phyloP scores from a whole-genome alignment of 2,888 invertebrate species.

The Lissonota sp. region DNA sequence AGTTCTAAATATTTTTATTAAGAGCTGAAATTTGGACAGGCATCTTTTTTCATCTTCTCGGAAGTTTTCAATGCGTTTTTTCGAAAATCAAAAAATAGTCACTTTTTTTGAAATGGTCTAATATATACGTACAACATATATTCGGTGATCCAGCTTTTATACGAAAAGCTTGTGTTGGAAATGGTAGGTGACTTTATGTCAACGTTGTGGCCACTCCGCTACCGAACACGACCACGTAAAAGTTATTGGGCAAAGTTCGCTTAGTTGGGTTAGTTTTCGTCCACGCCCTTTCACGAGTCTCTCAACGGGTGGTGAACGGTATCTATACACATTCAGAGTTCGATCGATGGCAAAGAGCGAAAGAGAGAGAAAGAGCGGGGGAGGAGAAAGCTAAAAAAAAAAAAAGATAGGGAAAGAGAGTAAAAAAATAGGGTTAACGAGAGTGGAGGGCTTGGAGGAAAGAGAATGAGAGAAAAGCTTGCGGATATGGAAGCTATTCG shows the following conservation, averaged over 20 bases:
- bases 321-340: constrained; percentile 27
- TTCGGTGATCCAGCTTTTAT: constrained; percentile 25
- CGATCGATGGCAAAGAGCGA: constrained; percentile 44
- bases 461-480: constrained; percentile 23
- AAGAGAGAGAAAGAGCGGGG: constrained; percentile 17
- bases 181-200: constrained; percentile 38
- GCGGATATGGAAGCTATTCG: not conserved
- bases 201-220: constrained; percentile 49
- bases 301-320: constrained; percentile 38
- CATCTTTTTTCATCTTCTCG: no score
- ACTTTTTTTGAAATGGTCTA: no score
- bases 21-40: no score
- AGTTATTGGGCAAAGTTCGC: constrained; percentile 60
- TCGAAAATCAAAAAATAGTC: no score
- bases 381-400: not conserved
- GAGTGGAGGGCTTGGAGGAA: constrained; percentile 26
- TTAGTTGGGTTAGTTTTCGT: constrained; percentile 54
- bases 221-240: constrained; percentile 43
- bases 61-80: no score
- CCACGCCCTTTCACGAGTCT: constrained; percentile 31
- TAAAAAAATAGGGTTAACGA: constrained; percentile 13
- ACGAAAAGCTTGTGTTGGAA: constrained; percentile 11
- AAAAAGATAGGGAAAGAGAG: constrained; percentile 1
- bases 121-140: not conserved
- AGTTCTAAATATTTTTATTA: no score